Base-by-base conservation (phyloP, 2,113 vertebrate genomes). In the Ginglymostoma cirratum region DNA sequence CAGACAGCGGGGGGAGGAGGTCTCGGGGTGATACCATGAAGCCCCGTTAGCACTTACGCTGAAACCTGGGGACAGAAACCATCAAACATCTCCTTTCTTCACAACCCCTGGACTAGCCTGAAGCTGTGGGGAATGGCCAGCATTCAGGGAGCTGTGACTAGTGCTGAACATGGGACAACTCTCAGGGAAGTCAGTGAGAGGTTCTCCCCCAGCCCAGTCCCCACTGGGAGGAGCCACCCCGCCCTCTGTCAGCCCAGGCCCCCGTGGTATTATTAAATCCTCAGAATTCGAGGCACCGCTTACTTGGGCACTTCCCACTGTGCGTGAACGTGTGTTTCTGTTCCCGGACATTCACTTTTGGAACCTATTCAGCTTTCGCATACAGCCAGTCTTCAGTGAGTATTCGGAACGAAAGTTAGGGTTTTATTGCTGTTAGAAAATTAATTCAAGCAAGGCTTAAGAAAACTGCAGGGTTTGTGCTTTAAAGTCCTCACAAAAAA, bases 381-480 rank as follows among this genome's bases (percentile, higher is more conserved):
- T 42, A 38, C 34, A 42, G 66, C 93, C 93, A 94, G 93, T 76
- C 94, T 95, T 52, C 67, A 76, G 94, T 95, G 30, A 95, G 94
- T 95, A 70, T 72, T 34, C 42, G 14, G 66, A 42, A 4, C 93
- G 48, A 45, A 70, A 45, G 23, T 34, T 38, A 90, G 17, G 15
- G 24, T 34, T 72, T 34, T 27, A 15, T 70, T 30, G 27, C 24
- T 72, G 5, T 45, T 52, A 17, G 15, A 52, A 38, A 48, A 27
- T 48, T 30, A 45, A 67, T 92, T n/a, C 14, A 42, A 23, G 19
- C 8, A 45, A 27, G 24, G 66, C 4, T 70, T 70, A 5, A 94
- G 17, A 38, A 30, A 76, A 95, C 19, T 23, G 69, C 5, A 15
- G 3, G 6, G 90, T 67, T 94, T 67, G 61, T 45, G 94, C 5